Base-by-base conservation (phyloP, 2,797 vertebrate species). In the Pachyuromys duprasi region DNA sequence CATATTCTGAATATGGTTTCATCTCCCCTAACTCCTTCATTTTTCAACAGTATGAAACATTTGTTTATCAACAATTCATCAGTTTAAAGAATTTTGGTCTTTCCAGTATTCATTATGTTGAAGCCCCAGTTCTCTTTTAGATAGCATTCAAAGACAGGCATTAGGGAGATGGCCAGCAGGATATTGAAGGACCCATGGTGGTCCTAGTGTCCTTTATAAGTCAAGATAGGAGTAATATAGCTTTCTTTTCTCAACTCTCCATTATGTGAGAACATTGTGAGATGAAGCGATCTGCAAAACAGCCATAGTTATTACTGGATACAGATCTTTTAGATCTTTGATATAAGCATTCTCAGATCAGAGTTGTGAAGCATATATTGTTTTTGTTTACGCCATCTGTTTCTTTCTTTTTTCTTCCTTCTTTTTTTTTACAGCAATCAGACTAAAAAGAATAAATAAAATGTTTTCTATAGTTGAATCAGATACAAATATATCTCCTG, bases 151-250 rank as follows among this genome's bases (percentile, higher is more conserved):
- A 17, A 69, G 7, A 15, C 28, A 17, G 49, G 6, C 0, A 0
- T 15, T 26, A 31, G 8, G 13, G 12, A 70, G 18, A 26, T 60
- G n/a, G 86, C n/a, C 60, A 4, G 79, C 49, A 57, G 36, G 8
- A 22, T 5, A 17, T 45, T 42, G 14, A 15, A 8, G 7, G 12
- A 13, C 4, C 15, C 36, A 1, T 49, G 15, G 13, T 67, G 60
- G 17, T 22, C 24, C n/a, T 81, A 55, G 7, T 36, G 24, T 4
- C 0, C 8, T 81, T 36, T 31, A 3, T 31, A 39, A 20, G 13
- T 28, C 5, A 4, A 31, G 12, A 33, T 12, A 4, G 1, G 11
- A 60, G 13, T 33, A 0, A 55, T 14, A 5, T 49, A 67, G 12
- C 24, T 57, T 74, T 22, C 8, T 55, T 9, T 62, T 31, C 24